Conservation (phyloP, 2,797 vertebrate species). For the Scolopax bukidnonensis region DNA sequence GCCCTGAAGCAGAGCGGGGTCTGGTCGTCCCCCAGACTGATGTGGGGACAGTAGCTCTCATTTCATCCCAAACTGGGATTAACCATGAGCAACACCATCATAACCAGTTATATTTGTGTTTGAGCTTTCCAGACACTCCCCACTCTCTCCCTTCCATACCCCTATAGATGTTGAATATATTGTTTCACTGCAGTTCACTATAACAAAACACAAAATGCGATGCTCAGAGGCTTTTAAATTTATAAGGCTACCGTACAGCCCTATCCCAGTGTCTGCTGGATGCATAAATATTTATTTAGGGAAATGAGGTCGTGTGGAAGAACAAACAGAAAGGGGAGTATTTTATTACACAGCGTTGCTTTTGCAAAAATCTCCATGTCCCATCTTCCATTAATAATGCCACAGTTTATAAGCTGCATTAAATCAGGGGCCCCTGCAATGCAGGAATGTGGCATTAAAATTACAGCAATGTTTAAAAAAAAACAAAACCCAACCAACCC, state of each 20-base stretch:
- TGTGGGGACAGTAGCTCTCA: accelerated
- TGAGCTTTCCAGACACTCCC: background rate
- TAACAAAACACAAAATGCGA: background rate
- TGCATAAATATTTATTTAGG: constrained; percentile 65
- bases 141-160: background rate
- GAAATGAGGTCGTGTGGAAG: constrained; percentile 39
- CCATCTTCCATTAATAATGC: constrained; percentile 64
- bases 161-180: background rate
- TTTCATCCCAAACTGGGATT: background rate
- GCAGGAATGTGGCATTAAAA: constrained; percentile 57
- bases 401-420: constrained; percentile 58
- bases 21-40: background rate
- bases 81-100: accelerated
- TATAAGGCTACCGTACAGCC: background rate
- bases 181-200: background rate
- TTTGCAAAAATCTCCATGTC: constrained; percentile 45
- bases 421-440: constrained; percentile 70
- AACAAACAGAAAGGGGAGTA: constrained; percentile 36
- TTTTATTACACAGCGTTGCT: constrained; percentile 49
- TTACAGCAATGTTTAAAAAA: background rate
- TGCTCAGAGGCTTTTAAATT: constrained; percentile 28
- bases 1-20: background rate
- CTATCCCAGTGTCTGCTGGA: background rate
- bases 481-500: background rate
- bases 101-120: background rate